Evolutionary conservation across 2,888 invertebrate species (phyloP), one percentile per base, ranked within the genome.

Genomic region (Crossocerus cetratus): DNA sequence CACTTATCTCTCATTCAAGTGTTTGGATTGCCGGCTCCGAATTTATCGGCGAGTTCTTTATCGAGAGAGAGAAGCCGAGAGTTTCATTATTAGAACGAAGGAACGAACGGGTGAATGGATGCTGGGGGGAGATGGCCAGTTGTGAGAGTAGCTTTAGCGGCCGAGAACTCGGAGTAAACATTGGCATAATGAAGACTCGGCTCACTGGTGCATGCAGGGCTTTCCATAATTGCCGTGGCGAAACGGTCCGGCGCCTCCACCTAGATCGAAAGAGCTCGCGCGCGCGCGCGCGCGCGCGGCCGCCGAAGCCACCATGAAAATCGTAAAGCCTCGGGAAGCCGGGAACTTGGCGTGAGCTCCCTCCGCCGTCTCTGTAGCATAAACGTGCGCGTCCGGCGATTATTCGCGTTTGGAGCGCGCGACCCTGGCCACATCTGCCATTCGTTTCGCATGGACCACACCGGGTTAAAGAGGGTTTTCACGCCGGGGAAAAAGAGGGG

Each of bases 201-300:
- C 49, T 49, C 16, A 49, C 16, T 49, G 49, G 49, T 49, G 49
- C 16, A 16, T 49, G 16, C 49, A 1, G 43, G 45, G 49, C 65
- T 58, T 76, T 77, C 63, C 72, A 74, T 69, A 74, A 77, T 77
- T 62, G 56, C 69, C 64, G 59, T 42, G 60, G 58, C 74, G 56
- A 71, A 77, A 74, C 65, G 44, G 21, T 32, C 53, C 54, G 77
- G 77, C 74, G 77, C 77, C 70, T 65, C 44, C 56, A 32, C 23
- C 62, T 66, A 53, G 53, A 22, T 21, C 42, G 44, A 32, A 32
- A 32, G 32, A 8, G 32, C 21, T n/a, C 23, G 59, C 69, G 57
- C 64, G 74, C 61, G 66, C 64, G 61, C 49, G 57, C 20, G 11
- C 42, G 18, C 63, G n/a, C n/a, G n/a, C n/a, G 11, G 0, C 32